phyloP scores from a whole-genome alignment of 2,888 invertebrate species.

The Amitus sp. region DNA sequence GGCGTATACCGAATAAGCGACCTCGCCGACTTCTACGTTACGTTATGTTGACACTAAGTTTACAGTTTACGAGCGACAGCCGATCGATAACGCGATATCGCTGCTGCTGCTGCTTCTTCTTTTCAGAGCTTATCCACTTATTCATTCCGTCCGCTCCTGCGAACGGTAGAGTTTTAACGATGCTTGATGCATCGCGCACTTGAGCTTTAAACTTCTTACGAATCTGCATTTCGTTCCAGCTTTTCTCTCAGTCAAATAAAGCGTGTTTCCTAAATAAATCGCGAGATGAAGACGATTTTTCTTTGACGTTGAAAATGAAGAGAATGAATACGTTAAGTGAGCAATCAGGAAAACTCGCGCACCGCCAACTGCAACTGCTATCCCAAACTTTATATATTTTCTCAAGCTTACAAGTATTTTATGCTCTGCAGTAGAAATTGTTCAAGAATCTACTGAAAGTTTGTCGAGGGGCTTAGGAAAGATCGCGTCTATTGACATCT shows the following conservation, averaged over 20 bases:
- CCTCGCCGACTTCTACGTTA: conserved; percentile 44
- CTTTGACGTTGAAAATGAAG: not conserved
- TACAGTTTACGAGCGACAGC: conserved; percentile 45
- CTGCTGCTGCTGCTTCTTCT: conserved; percentile 41
- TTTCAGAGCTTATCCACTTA: conserved; percentile 37
- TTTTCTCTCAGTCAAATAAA: not conserved
- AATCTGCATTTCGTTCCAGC: conserved; percentile 25
- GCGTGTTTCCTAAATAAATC: not conserved
- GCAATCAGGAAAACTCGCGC: too few species aligned
- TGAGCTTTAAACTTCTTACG: conserved; percentile 22
- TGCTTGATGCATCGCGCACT: conserved; percentile 30
- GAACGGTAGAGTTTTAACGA: conserved; percentile 37
- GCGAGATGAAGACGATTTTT: not conserved
- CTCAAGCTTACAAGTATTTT: too few species aligned
- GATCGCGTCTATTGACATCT: not conserved
- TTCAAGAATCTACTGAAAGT: too few species aligned
- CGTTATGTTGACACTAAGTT: conserved; percentile 48
- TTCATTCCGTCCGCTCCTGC: conserved; percentile 33
- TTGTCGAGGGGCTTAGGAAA: not conserved
- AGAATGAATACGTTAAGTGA: conserved; percentile 1
- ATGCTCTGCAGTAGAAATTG: too few species aligned
- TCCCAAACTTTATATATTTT: too few species aligned
- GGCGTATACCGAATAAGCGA: too few species aligned
- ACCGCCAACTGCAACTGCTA: too few species aligned
- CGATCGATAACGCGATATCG: conserved; percentile 50